Conservation (phyloP, 2,113 vertebrate species). For the Chaetodon auriga region DNA sequence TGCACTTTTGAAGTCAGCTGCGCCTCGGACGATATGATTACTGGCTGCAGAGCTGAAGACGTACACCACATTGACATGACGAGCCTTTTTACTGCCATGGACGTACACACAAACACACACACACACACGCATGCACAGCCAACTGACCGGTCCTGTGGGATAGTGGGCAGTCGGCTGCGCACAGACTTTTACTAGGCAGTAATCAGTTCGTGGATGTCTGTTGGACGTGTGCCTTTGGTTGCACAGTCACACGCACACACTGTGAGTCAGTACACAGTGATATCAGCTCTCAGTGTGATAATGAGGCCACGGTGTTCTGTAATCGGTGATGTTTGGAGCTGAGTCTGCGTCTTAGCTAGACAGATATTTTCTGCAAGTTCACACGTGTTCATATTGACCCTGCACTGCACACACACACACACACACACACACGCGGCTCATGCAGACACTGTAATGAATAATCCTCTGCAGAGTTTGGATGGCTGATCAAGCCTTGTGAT, state of each 20-base stretch:
- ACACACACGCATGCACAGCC: neutral
- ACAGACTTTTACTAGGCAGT: constrained; percentile 16
- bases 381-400: constrained; percentile 7
- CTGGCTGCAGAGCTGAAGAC: constrained; percentile 20
- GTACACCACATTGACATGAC: neutral
- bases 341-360: constrained; percentile 28
- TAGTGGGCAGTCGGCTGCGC: neutral
- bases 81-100: neutral
- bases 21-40: neutral
- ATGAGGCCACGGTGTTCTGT: constrained; percentile 42
- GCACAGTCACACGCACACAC: neutral
- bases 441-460: constrained; percentile 27
- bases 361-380: constrained; percentile 25
- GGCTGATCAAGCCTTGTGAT: constrained; percentile 35
- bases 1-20: constrained; percentile 53
- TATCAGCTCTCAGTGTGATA: constrained; percentile 20
- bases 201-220: constrained; percentile 17
- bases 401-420: constrained; percentile 7
- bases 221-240: neutral
- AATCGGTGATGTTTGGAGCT: constrained; percentile 48
- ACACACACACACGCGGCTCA: neutral
- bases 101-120: neutral
- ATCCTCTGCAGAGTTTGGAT: constrained; percentile 40
- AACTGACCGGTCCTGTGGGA: neutral
- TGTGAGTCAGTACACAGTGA: neutral